Evolutionary conservation across 64 coral and sea anemone genomes (phyloP).

Genomic region (Porites australiensis): DNA sequence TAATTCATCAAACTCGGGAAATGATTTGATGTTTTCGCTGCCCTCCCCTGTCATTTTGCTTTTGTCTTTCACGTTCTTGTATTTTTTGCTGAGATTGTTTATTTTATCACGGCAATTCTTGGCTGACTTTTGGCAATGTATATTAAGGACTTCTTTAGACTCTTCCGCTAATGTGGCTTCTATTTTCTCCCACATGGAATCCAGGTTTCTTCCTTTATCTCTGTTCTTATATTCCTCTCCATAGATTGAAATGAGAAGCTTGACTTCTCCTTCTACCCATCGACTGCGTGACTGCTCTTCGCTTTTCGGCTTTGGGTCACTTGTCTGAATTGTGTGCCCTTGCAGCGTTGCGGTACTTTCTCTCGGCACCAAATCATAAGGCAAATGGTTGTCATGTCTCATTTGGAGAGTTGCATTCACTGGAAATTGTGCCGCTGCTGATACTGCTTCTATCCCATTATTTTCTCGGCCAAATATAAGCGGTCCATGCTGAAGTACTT

Average conservation of each 20-base stretch:
- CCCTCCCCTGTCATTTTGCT: slow-evolving; percentile 41
- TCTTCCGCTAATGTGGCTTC: not conserved
- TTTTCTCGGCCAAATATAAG: too few species aligned
- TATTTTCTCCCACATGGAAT: slow-evolving; percentile 54
- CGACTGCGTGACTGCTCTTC: slow-evolving; percentile 39
- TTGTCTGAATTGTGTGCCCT: too few species aligned
- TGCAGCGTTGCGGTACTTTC: too few species aligned
- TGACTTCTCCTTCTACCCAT: slow-evolving; percentile 48
- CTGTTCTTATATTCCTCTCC: slow-evolving; percentile 21
- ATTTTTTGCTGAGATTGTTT: slow-evolving; percentile 40
- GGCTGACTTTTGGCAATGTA: slow-evolving; percentile 5
- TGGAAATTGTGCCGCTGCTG: too few species aligned
- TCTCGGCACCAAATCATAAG: too few species aligned
- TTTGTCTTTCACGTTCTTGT: slow-evolving; percentile 48
- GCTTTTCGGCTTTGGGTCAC: too few species aligned
- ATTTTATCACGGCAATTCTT: slow-evolving; percentile 47
- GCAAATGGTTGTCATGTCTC: too few species aligned
- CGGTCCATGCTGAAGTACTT: too few species aligned
- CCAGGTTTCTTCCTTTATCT: slow-evolving; percentile 34
- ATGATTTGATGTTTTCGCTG: slow-evolving; percentile 33
- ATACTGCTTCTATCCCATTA: too few species aligned
- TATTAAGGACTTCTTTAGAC: slow-evolving; percentile 10
- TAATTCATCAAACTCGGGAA: slow-evolving; percentile 15
- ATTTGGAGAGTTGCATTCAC: too few species aligned
- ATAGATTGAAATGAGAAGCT: slow-evolving; percentile 30